Evolutionary conservation across 2,797 vertebrate species (phyloP).

Genomic region (Trichosurus vulpecula): DNA sequence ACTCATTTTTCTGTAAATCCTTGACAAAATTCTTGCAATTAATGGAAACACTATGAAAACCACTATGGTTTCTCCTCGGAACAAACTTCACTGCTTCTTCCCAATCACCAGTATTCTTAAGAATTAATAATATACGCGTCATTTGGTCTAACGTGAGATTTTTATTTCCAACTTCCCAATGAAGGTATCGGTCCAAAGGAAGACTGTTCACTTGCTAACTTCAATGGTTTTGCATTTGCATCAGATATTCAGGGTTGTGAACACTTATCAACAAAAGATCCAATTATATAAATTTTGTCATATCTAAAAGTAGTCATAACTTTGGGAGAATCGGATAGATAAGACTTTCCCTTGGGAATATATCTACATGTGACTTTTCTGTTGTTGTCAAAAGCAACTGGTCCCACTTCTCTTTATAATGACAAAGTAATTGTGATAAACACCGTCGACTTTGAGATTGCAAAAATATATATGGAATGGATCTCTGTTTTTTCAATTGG

Average conservation of each 20-base stretch:
- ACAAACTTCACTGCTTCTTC: slow-evolving; percentile 91
- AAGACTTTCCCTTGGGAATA: slow-evolving; percentile 90
- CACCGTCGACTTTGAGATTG: slow-evolving; percentile 86
- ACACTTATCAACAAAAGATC: slow-evolving; percentile 91
- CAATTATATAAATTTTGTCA: slow-evolving; percentile 93
- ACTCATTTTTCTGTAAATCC: slow-evolving; percentile 32
- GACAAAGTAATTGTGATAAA: slow-evolving; percentile 86
- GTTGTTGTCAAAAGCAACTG: slow-evolving; percentile 90
- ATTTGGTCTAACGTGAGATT: slow-evolving; percentile 97
- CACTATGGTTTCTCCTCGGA: slow-evolving; percentile 91
- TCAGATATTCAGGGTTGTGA: slow-evolving; percentile 88
- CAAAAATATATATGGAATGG: slow-evolving; percentile 96
- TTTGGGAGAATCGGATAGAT: slow-evolving; percentile 96
- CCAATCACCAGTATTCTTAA: slow-evolving; percentile 94
- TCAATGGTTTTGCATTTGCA: slow-evolving; percentile 93
- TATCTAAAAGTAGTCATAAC: slow-evolving; percentile 91
- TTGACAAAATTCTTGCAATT: slow-evolving; percentile 67
- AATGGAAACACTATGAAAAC: slow-evolving; percentile 81
- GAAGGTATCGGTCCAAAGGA: slow-evolving; percentile 91
- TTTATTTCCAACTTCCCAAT: slow-evolving; percentile 92
- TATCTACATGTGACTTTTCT: slow-evolving; percentile 85
- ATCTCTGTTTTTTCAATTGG: slow-evolving; percentile 89
- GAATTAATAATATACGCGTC: slow-evolving; percentile 90
- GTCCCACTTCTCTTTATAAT: slow-evolving; percentile 88
- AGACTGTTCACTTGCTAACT: slow-evolving; percentile 92